These are phyloP conservation scores for Drosophila neotestacea DNA, from an alignment of 2,888 invertebrate species.

Conservation along the genomic window DNA sequence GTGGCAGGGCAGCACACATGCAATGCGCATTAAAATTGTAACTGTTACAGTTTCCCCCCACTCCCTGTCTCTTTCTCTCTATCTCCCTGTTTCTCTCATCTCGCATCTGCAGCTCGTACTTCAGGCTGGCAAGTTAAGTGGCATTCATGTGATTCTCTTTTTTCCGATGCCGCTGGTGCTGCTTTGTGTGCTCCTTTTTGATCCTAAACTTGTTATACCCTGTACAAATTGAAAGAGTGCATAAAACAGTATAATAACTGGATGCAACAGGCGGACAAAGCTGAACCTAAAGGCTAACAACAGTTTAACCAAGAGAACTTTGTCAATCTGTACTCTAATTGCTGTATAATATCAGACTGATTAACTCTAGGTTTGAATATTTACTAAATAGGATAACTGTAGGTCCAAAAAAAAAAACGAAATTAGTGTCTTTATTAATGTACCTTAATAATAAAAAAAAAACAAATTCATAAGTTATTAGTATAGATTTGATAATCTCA, in stretches of 20 bases:
- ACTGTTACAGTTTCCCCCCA: slow-evolving; percentile 67
- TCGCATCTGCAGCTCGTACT: slow-evolving; percentile 30
- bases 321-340: too few relatives aligned
- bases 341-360: too few relatives aligned
- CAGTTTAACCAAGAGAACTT: too few relatives aligned
- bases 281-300: background rate
- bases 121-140: slow-evolving; percentile 70
- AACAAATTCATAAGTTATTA: background rate
- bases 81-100: background rate
- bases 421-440: too few relatives aligned
- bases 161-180: slow-evolving; percentile 31
- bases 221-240: background rate
- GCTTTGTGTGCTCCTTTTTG: slow-evolving; percentile 41
- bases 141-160: slow-evolving; percentile 71
- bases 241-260: background rate
- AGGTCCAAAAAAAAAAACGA: background rate
- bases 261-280: background rate
- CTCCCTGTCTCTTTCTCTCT: background rate
- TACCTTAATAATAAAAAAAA: too few relatives aligned
- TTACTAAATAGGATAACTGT: background rate
- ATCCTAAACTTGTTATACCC: slow-evolving; percentile 50
- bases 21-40: slow-evolving; percentile 79
- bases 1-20: slow-evolving; percentile 59
- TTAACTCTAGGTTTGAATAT: background rate
- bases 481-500: background rate